Base-by-base conservation (phyloP, 2,888 invertebrate genomes). In the Drosophila niveifrons region DNA sequence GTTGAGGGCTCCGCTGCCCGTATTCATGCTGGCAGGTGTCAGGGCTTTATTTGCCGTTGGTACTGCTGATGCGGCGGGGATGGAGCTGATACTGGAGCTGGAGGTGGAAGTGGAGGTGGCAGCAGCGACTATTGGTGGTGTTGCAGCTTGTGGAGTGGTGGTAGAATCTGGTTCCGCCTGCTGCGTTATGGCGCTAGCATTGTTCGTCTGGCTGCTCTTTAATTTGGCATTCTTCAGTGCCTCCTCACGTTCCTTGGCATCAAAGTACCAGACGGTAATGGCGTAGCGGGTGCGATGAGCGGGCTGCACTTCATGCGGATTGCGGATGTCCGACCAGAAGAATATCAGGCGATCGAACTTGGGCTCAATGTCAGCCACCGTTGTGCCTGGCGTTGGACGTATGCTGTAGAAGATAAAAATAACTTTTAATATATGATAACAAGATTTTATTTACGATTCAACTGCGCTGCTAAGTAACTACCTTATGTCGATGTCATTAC, bases 281-380 rank as follows among this genome's bases (percentile, higher is more conserved):
- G 98, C 98, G 91, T 97, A 98, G 92, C 98, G 94, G 10, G 98
- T 98, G 89, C 95, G 94, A 91, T 94, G 97, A 0, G 98, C 96
- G 1, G 98, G 98, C 92, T 98, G 97, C 1, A 99, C 99, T 93
- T 99, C 99, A 91, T 99, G 99, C 0, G 99, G 99, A 93, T 98
- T 99, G 80, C 99, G 94, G 83, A 97, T 94, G 90, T 99, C 99
- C 0, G 99, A 99, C 99, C 99, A 99, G 94, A 99, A 99, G 93
- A 98, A 98, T 85, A 99, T 94, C 92, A 99, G 95, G 66, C 98
- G 93, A 92, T 99, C 98, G 92, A 98, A 98, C 58, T 96, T 93
- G 0, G 99, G 99, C 90, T 96, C 98, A 87, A 99, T 97, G 90
- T 98, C 96, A 0, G 98, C 98, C 58, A 96, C 96, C 81, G 96